These are phyloP conservation scores for Megalurothrips usitatus DNA, from an alignment of 2,888 invertebrate genomes.

Conservation along the genomic window DNA sequence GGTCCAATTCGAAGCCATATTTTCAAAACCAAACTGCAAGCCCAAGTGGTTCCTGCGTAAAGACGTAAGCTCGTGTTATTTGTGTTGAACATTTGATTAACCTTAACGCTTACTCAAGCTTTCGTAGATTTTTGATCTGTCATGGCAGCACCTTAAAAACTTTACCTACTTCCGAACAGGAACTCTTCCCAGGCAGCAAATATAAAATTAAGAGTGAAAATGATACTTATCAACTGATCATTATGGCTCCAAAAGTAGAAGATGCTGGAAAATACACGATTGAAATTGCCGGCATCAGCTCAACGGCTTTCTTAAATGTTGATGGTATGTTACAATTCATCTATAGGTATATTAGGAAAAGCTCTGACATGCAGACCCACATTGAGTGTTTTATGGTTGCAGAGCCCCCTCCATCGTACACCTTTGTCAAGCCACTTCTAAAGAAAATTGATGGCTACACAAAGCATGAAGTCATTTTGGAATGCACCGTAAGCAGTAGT, in stretches of 20 bases:
- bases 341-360: background rate
- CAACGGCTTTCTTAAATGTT: constrained; percentile 88
- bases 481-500: constrained; percentile 90
- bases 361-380: background rate
- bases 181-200: constrained; percentile 92
- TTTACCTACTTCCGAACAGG: constrained; percentile 53
- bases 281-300: constrained; percentile 85
- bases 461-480: constrained; percentile 82
- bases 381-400: constrained; percentile 38
- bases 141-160: too few relatives aligned
- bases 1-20: constrained; percentile 87
- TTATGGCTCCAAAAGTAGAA: constrained; percentile 87
- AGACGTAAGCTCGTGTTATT: constrained; percentile 62
- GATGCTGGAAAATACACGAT: constrained; percentile 96
- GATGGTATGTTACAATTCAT: constrained; percentile 58
- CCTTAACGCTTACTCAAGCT: background rate
- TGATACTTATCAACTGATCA: constrained; percentile 84
- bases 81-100: background rate
- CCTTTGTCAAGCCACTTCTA: constrained; percentile 84
- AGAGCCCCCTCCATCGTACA: constrained; percentile 92
- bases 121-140: too few relatives aligned
- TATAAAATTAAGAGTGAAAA: constrained; percentile 93
- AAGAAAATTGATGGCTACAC: constrained; percentile 86
- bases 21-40: constrained; percentile 93
- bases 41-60: constrained; percentile 89